phyloP scores from a whole-genome alignment of 2,797 vertebrate species.

The Gallirallus australis region DNA sequence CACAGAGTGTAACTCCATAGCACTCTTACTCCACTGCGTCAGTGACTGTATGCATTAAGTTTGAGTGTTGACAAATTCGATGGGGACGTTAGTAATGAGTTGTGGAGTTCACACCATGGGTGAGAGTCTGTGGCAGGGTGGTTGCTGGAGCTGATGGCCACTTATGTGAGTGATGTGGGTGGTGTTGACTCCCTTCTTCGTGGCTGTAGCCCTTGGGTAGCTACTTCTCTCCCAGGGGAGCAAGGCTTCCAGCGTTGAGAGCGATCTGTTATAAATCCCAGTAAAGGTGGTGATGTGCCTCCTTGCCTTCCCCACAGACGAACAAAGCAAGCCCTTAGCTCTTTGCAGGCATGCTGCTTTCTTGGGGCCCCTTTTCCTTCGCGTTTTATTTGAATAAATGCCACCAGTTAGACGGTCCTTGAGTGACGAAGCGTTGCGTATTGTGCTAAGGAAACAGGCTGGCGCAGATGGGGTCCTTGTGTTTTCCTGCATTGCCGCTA shows the following conservation, averaged over 20 bases:
- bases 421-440: rapidly evolving
- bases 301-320: background rate
- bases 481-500: background rate
- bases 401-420: background rate
- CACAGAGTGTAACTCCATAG: background rate
- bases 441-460: background rate
- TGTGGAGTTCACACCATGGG: rapidly evolving
- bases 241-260: background rate
- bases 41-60: rapidly evolving
- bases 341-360: background rate
- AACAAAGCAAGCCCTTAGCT: background rate
- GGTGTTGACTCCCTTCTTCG: background rate
- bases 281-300: background rate
- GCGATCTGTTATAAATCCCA: background rate
- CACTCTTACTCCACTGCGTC: background rate
- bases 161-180: rapidly evolving
- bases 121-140: background rate
- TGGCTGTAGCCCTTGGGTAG: background rate
- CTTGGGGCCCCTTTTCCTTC: background rate
- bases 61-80: background rate
- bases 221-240: background rate
- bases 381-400: background rate
- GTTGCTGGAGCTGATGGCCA: background rate
- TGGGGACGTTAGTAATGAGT: background rate
- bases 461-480: background rate